Base-by-base conservation (phyloP, 2,113 vertebrate species). In the Pseudolaguvia tuberculata region DNA sequence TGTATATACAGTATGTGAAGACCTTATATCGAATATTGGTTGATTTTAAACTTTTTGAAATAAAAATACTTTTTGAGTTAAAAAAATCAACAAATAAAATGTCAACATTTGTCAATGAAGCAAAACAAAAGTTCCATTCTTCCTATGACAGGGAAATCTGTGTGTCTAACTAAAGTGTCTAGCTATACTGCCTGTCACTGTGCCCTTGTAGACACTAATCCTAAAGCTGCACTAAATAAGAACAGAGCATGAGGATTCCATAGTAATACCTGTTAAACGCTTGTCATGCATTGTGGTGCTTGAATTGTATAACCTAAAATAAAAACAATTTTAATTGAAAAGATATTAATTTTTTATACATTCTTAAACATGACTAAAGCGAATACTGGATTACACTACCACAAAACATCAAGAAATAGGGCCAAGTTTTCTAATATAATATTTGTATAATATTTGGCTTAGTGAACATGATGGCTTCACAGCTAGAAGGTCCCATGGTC, bases 1-100 rank as follows among this genome's bases (percentile, higher is more conserved):
- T 47, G 17, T 74, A 78, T 78, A 58, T 51, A 67, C 70, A 42
- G 39, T 42, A 23, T 51, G 8, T 76, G 59, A 70, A n/a, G 51
- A 35, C 25, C 39, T 23, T 14, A 2, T 72, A 47, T 61, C n/a
- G 10, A 27, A 45, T 8, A 8, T 51, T 42, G 39, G 39, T 42
- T 42, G 39, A 42, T 42, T 50, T 15, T 59, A 2, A 9, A 18
- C 2, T 9, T 59, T 58, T 27, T 58, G 1, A 29, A 29, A 58
- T 14, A 29, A 17, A 14, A 4, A 58, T 56, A 13, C 3, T 4
- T 3, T 35, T 62, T 13, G 5, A 62, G 42, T 62, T 62, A 5
- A 4, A 42, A 35, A 9, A 12, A 39, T 62, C 8, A 20, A 42
- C 3, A 62, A 65, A 39, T 62, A 59, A 57, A 59, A 62, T 65